These are phyloP conservation scores for Eupeodes corollae DNA, from an alignment of 1,140 invertebrate species.

Conservation along the genomic window DNA sequence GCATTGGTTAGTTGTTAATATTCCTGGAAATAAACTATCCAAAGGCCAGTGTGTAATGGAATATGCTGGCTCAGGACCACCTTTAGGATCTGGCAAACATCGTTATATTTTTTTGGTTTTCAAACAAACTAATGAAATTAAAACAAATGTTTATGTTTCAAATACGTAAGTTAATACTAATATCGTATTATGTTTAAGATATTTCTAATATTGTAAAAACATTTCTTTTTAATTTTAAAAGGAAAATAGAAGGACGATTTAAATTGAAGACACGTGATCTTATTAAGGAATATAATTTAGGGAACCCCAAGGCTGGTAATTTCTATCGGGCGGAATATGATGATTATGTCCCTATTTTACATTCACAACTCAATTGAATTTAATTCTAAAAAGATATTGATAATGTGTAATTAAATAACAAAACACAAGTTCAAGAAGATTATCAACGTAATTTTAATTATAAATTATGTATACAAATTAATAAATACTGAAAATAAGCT, in stretches of 20 bases:
- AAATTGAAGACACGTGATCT: conserved; percentile 66
- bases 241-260: conserved; percentile 49
- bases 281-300: conserved; percentile 53
- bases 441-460: no score
- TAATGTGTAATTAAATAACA: no score
- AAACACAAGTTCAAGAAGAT: no score
- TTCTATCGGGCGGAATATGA: conserved; percentile 79
- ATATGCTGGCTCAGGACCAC: conserved; percentile 79
- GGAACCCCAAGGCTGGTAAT: conserved; percentile 69
- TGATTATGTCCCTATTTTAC: conserved; percentile 60
- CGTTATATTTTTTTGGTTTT: conserved; percentile 83
- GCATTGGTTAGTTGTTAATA: conserved; percentile 87
- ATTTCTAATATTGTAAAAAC: not conserved
- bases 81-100: conserved; percentile 71
- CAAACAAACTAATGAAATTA: conserved; percentile 48
- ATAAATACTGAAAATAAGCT: no score
- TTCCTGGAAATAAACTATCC: conserved; percentile 62
- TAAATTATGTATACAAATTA: no score
- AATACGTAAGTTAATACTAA: not conserved
- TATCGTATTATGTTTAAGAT: not conserved
- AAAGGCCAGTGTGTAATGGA: conserved; percentile 67
- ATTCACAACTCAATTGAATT: conserved; percentile 32
- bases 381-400: no score
- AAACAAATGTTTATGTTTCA: not conserved
- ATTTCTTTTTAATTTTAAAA: conserved; percentile 42